Evolutionary conservation across 2,888 invertebrate species (phyloP).

Genomic region (Caenorhabditis japonica): DNA sequence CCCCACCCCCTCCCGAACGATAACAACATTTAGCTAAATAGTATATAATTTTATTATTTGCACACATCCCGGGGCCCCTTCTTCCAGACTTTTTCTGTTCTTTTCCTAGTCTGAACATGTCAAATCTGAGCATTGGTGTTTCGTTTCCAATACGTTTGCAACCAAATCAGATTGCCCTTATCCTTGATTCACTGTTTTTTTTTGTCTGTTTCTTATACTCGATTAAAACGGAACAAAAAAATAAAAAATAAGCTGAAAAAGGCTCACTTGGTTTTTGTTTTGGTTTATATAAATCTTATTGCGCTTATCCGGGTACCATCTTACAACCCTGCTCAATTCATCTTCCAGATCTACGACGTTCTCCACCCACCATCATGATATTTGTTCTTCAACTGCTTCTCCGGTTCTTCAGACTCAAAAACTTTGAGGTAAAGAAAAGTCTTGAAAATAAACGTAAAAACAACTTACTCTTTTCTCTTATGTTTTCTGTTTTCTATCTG

Average conservation of each 20-base stretch:
- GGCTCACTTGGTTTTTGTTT: too few relatives aligned
- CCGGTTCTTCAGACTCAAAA: slow-evolving; percentile 48
- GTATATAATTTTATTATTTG: too few relatives aligned
- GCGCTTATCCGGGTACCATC: slow-evolving; percentile 20
- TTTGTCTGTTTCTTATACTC: too few relatives aligned
- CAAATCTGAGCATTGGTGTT: slow-evolving; percentile 20
- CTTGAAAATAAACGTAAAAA: too few relatives aligned
- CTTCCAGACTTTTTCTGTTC: neutral
- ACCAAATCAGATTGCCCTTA: slow-evolving; percentile 10
- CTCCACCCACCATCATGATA: slow-evolving; percentile 47
- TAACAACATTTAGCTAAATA: too few relatives aligned
- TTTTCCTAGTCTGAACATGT: neutral
- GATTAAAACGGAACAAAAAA: too few relatives aligned
- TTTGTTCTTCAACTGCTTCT: slow-evolving; percentile 46
- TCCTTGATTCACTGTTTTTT: too few relatives aligned
- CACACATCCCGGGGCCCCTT: too few relatives aligned
- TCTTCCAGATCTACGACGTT: slow-evolving; percentile 45
- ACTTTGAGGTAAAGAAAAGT: slow-evolving; percentile 40
- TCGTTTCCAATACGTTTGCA: too few relatives aligned
- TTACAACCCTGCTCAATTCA: slow-evolving; percentile 10
- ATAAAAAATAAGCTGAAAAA: too few relatives aligned
- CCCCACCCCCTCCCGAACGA: too few relatives aligned
- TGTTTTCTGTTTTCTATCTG: slow-evolving; percentile 3
- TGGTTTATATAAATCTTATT: slow-evolving; percentile 31
- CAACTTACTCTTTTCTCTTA: neutral